Percentiles rank a stretch among this genome's conserved stretches.
Evolutionary conservation across 2,888 invertebrate species (phyloP).

Genomic region (Acholoe squamosa): DNA sequence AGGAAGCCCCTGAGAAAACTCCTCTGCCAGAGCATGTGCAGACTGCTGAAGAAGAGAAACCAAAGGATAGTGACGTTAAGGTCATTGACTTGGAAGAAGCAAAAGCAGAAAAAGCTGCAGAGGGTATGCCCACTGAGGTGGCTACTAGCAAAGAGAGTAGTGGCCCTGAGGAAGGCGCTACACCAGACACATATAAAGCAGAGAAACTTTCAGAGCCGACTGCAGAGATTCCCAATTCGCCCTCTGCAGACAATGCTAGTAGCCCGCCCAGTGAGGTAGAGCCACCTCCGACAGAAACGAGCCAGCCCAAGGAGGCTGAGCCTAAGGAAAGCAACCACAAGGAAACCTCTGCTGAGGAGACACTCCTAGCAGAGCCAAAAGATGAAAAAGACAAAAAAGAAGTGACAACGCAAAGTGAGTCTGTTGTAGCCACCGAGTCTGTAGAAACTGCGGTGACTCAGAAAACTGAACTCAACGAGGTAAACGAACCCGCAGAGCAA

Average conservation of each 20-base stretch:
- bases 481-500: background rate
- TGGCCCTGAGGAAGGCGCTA: background rate
- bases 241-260: constrained; percentile 39
- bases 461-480: background rate
- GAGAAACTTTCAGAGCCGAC: constrained; percentile 50
- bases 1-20: background rate
- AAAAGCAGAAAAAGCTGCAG: background rate
- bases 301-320: constrained; percentile 20
- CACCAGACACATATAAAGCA: constrained; percentile 40
- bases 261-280: constrained; percentile 36
- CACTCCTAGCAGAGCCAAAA: background rate
- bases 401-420: background rate
- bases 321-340: constrained; percentile 15
- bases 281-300: constrained; percentile 18
- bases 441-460: background rate
- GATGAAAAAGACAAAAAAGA: constrained; percentile 18
- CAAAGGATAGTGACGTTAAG: background rate
- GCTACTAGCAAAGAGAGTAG: constrained; percentile 45
- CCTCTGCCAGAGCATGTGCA: constrained; percentile 12
- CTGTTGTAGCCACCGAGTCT: background rate
- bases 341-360: background rate
- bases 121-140: constrained; percentile 41
- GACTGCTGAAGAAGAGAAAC: background rate
- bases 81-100: background rate
- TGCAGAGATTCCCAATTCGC: constrained; percentile 44